These are phyloP conservation scores for Drosophila prosaltans DNA, from an alignment of 1,140 invertebrate genomes.

Conservation along the genomic window DNA sequence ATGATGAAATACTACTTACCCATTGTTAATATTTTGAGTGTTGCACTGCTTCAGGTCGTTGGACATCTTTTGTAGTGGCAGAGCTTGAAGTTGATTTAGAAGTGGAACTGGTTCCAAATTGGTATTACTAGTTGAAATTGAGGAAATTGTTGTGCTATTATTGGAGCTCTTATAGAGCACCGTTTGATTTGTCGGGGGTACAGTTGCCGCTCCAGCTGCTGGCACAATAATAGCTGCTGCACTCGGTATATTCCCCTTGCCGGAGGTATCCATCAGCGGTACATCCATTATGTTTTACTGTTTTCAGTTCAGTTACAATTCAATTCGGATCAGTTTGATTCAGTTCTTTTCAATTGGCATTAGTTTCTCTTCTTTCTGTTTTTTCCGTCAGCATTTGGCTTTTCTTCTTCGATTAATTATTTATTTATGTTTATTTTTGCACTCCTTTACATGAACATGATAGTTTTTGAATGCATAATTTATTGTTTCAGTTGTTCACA, in stretches of 20 bases:
- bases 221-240: conserved; percentile 55
- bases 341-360: conserved; percentile 19
- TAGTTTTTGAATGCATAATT: conserved; percentile 19
- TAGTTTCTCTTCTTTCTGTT: background rate
- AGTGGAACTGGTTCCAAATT: conserved; percentile 50
- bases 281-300: conserved; percentile 51
- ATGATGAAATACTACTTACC: conserved; percentile 53
- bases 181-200: conserved; percentile 13
- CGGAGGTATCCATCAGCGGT: conserved; percentile 7
- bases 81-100: conserved; percentile 48
- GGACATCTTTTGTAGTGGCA: conserved; percentile 52
- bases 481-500: conserved; percentile 15
- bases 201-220: conserved; percentile 19
- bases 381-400: conserved; percentile 19
- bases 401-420: conserved; percentile 4
- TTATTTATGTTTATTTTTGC: conserved; percentile 3
- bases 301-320: conserved; percentile 10
- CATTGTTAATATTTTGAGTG: conserved; percentile 31
- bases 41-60: conserved; percentile 64
- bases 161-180: conserved; percentile 8
- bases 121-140: conserved; percentile 16
- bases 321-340: background rate
- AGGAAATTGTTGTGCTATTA: conserved; percentile 23
- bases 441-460: conserved; percentile 10
- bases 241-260: conserved; percentile 9